Evolutionary conservation across 2,797 vertebrate genomes (phyloP).

Genomic region (Melanotaenia trifasciata): DNA sequence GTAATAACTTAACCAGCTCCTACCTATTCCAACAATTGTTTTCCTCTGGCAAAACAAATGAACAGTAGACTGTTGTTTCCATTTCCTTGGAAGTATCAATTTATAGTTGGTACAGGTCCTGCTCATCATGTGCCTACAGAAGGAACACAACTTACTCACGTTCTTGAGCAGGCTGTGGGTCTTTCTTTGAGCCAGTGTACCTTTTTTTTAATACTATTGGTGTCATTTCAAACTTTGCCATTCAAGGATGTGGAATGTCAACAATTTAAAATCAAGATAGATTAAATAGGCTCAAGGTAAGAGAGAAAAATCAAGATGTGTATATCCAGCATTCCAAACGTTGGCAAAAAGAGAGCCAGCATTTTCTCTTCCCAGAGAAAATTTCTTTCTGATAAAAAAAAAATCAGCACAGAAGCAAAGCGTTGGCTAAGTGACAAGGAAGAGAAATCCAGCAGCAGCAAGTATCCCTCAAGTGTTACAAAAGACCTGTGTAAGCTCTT

Average conservation of each 20-base stretch:
- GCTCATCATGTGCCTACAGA: neutral
- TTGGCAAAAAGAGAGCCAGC: conserved; percentile 47
- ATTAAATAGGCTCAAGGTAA: neutral
- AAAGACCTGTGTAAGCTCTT: conserved; percentile 73
- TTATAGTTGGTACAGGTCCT: neutral
- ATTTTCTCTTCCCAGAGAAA: conserved; percentile 60
- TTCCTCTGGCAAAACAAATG: no score
- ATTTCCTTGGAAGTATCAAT: neutral
- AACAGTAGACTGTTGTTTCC: no score
- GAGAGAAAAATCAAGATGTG: neutral
- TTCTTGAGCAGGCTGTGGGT: neutral
- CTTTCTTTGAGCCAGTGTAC: neutral
- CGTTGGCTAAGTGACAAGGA: conserved; percentile 72
- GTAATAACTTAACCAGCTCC: no score
- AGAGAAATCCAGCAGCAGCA: conserved; percentile 55
- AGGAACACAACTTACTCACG: neutral
- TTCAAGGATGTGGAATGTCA: neutral
- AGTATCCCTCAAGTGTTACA: conserved; percentile 71
- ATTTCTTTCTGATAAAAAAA: conserved; percentile 68
- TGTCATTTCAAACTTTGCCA: neutral
- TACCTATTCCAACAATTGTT: no score
- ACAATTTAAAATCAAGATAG: conserved; percentile 16
- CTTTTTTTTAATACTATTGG: neutral
- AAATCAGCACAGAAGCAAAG: conserved; percentile 66
- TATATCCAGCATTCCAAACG: conserved; percentile 35